Base-by-base conservation (phyloP, 2,797 vertebrate genomes). In the Luscinia luscinia region DNA sequence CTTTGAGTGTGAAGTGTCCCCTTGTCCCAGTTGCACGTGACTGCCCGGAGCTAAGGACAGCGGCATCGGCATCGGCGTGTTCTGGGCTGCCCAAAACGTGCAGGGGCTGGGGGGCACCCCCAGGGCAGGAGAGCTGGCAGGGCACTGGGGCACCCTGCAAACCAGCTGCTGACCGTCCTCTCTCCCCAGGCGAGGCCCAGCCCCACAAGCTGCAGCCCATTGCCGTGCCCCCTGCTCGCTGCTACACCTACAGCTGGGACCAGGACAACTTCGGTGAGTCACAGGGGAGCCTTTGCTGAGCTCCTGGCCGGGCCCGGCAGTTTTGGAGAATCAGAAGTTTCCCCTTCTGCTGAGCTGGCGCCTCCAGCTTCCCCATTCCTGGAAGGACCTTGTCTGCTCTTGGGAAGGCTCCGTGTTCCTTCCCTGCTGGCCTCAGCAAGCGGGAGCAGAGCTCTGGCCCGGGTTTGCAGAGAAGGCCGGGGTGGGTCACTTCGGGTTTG, bases 211-310 rank as follows among this genome's bases (percentile, higher is more conserved):
- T 99, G 11, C 98, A 98, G 81, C 98, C 98, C 21, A 97, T 99
- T 21, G 98, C 98, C 23, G 88, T 99, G 82, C 99, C 99, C 0
- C 97, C 98, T 0, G 98, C 99, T 81, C 99, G 99, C 93, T 99
- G 99, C 92, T 98, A 98, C 95, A 98, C 98, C 78, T 99, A 99
- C 92, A 98, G 97, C 96, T 99, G 99, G 99, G 99, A 98, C 87
- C 98, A 98, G 86, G 99, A 99, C 96, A 99, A 99, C 96, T 99
- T 99, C 64, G 99, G 99, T 99, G 98, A 98, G 97, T 5, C 1
- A 28, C 3, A 51, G 16, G 14, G 48, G 40, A 48, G 40, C 19
- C 34, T 51, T 30, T 52, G 49, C 45, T 1, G 3, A 43, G 61
- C 76, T 34, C 26, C 64, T 1, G 0, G 59, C 15, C 2, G 0